Conservation (phyloP, 2,113 vertebrate genomes). For the Cettia cetti region DNA sequence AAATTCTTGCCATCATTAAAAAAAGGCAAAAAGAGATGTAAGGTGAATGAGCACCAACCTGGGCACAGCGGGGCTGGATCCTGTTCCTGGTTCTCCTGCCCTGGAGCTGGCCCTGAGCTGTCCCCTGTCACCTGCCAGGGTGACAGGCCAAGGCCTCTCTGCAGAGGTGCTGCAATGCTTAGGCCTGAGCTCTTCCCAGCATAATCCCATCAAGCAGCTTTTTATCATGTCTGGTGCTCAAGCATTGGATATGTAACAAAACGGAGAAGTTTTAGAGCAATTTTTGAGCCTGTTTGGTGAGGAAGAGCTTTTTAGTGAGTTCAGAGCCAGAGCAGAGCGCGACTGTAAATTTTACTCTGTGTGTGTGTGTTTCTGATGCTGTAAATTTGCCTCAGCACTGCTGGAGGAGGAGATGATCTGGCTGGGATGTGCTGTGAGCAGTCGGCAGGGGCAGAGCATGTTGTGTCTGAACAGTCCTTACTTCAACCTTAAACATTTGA, state of each 20-base stretch:
- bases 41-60: neutral
- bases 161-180: neutral
- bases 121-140: neutral
- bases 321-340: fast-evolving
- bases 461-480: neutral
- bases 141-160: neutral
- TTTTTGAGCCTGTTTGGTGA: neutral
- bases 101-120: neutral
- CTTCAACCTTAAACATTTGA: neutral
- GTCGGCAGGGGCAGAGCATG: neutral
- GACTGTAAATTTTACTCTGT: neutral
- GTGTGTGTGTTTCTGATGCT: neutral
- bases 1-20: fast-evolving
- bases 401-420: neutral
- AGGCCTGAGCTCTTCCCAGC: neutral
- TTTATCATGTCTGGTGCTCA: fast-evolving
- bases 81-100: neutral
- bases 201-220: neutral
- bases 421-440: fast-evolving
- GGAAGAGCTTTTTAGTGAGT: neutral
- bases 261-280: neutral
- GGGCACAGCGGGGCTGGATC: fast-evolving
- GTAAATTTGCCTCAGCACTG: neutral
- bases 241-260: neutral
- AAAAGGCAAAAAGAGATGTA: neutral